phyloP scores from a whole-genome alignment of 2,797 vertebrate genomes.

The Ctenochaetus hawaiiensis region DNA sequence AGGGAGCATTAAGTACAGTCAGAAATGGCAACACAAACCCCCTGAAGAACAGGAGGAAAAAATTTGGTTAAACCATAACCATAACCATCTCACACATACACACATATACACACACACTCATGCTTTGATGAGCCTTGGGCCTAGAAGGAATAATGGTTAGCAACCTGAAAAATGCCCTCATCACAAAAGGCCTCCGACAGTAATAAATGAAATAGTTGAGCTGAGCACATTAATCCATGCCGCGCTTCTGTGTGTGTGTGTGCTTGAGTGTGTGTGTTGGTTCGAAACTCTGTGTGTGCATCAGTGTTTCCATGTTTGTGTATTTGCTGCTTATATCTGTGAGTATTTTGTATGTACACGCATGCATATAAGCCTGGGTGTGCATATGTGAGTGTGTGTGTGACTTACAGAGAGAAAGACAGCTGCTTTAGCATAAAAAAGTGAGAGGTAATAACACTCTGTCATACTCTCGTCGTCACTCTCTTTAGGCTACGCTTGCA shows the following conservation, averaged over 20 bases:
- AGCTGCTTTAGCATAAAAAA: constrained; percentile 52
- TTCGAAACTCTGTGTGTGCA: background rate
- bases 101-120: constrained; percentile 36
- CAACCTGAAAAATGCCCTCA: constrained; percentile 89
- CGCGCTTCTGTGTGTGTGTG: constrained; percentile 19
- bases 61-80: constrained; percentile 71
- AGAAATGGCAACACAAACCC: constrained; percentile 72
- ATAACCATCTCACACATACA: constrained; percentile 54
- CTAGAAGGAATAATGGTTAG: constrained; percentile 87
- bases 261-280: constrained; percentile 32
- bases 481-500: constrained; percentile 18
- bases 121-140: constrained; percentile 73
- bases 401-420: background rate
- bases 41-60: constrained; percentile 63
- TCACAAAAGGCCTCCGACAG: constrained; percentile 87
- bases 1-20: constrained; percentile 69
- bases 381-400: constrained; percentile 4
- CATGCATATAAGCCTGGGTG: constrained; percentile 1
- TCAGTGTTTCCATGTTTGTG: constrained; percentile 8
- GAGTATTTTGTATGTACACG: constrained; percentile 35
- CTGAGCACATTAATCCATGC: constrained; percentile 86
- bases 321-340: constrained; percentile 38
- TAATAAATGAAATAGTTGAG: constrained; percentile 89
- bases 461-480: constrained; percentile 54
- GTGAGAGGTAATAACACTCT: constrained; percentile 73